These are phyloP conservation scores for Danio kyathit DNA, from an alignment of 2,797 vertebrate species.

Conservation along the genomic window DNA sequence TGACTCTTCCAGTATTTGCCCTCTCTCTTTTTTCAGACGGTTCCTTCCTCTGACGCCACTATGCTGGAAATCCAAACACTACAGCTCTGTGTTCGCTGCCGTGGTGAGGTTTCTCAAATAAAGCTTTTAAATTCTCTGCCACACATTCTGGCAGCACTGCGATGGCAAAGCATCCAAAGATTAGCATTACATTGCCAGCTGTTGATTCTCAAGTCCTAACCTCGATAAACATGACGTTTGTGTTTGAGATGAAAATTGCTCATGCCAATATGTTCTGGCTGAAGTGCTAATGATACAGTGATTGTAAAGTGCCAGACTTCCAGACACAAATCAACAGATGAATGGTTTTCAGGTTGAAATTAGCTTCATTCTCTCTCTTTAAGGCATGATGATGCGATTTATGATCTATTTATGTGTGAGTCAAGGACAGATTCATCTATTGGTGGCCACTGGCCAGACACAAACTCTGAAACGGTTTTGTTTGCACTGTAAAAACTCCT, in stretches of 20 bases:
- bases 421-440: slow-evolving; percentile 12
- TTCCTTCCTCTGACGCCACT: slow-evolving; percentile 11
- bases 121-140: slow-evolving; percentile 29
- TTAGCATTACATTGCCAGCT: slow-evolving; percentile 28
- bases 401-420: slow-evolving; percentile 1
- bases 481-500: too few relatives aligned
- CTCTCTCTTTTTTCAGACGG: slow-evolving; percentile 3
- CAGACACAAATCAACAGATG: slow-evolving; percentile 9
- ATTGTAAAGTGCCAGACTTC: not conserved
- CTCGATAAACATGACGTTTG: slow-evolving; percentile 29
- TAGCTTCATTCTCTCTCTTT: not conserved
- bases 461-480: too few relatives aligned
- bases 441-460: not conserved
- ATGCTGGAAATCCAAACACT: slow-evolving; percentile 45
- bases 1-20: slow-evolving; percentile 53
- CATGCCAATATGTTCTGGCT: not conserved
- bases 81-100: slow-evolving; percentile 19
- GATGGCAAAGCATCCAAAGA: slow-evolving; percentile 10
- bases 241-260: slow-evolving; percentile 1
- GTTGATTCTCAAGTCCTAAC: slow-evolving; percentile 20
- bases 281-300: not conserved
- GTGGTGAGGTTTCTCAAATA: slow-evolving; percentile 50
- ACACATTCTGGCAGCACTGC: slow-evolving; percentile 10
- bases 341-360: not conserved
- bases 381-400: not conserved